Evolutionary conservation across 2,888 invertebrate species (phyloP), one percentile per base, ranked within the genome.

Genomic region (Lissocephala sabroskyi): DNA sequence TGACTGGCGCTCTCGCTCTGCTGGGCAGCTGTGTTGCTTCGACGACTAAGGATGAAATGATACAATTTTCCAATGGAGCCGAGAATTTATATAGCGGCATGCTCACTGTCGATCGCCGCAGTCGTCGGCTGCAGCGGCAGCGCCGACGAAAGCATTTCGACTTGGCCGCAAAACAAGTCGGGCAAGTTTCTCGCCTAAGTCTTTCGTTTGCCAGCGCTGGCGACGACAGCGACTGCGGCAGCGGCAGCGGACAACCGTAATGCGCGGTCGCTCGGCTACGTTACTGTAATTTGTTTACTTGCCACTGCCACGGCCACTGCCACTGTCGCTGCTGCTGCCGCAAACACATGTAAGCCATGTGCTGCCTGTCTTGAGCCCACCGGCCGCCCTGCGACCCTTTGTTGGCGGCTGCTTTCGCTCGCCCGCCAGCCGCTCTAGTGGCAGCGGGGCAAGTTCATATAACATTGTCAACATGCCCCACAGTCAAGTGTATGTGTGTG

Each of bases 11-110:
- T 43, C 23, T 16, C 30, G 41, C 4, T 23, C 65, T 62, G 54
- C 51, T 61, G 61, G 62, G 71, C 74, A 23, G 79, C 68, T 82
- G 76, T 84, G 79, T 79, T 79, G 82, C 82, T 82, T 82, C 80
- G 80, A 84, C 82, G 82, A 79, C 75, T 79, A 84, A 85, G 85
- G 85, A 85, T 85, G 85, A 85, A 85, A 82, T 85, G 85, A 85
- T 85, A 85, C 83, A 81, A 82, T 83, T 85, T 85, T 81, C 82
- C 82, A 81, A 82, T 76, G 79, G 80, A 74, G 78, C 79, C 79
- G 65, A 80, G 85, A 85, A 84, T 85, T 85, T 85, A 85, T 85
- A 85, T 85, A 84, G 80, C 79, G 79, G 77, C 74, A 57, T 68
- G 75, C 81, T 81, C 80, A 79, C 74, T n/a, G n/a, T n/a, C n/a